phyloP scores from a whole-genome alignment of 2,113 vertebrate species.

The chimpanzee (Pan troglodytes) region NHGRI_mPanTro3-v2.1_pri NC_072398.2:198612501-198613000 shows the following conservation, averaged over 20 bases:
- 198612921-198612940: constrained; percentile 64
- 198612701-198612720: constrained; percentile 85
- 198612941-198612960: constrained; percentile 69
- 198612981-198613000: constrained; percentile 61
- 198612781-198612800: constrained; percentile 75
- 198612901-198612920: constrained; percentile 66
- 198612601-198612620: constrained; percentile 82
- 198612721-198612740: constrained; percentile 81
- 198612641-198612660: constrained; percentile 84
- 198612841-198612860: constrained; percentile 68
- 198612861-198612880: constrained; percentile 62
- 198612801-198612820: constrained; percentile 52
- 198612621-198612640: constrained; percentile 85
- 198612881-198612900: constrained; percentile 75
- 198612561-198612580: background rate
- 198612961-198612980: constrained; percentile 78
- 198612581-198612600: background rate
- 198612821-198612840: constrained; percentile 73
- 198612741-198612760: constrained; percentile 82
- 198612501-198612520: background rate
- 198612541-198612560: background rate
- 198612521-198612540: background rate
- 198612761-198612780: constrained; percentile 53
- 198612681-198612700: constrained; percentile 86
- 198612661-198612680: constrained; percentile 84